Percentiles rank a stretch among this genome's conserved stretches.
phyloP scores from a whole-genome alignment of 2,113 vertebrate species.

The Megalops atlanticus region DNA sequence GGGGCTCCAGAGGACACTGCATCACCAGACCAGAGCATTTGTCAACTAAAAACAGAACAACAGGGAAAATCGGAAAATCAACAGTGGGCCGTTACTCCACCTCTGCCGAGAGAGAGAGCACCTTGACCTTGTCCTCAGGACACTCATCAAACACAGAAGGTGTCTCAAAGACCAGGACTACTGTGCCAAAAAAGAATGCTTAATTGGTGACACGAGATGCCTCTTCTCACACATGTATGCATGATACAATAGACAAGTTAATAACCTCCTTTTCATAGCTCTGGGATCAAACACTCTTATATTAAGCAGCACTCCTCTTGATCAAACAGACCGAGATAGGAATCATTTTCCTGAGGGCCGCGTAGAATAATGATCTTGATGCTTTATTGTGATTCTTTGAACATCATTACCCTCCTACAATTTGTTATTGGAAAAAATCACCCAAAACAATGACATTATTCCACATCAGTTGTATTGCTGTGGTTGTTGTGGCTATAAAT shows the following conservation, averaged over 20 bases:
- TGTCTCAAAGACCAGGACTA: neutral
- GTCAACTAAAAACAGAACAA: neutral
- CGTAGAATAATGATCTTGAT: too few relatives aligned
- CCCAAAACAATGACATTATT: neutral
- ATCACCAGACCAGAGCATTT: neutral
- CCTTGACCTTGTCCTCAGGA: neutral
- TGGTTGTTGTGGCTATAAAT: neutral
- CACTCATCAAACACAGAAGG: neutral
- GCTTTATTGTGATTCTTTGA: neutral
- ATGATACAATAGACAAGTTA: neutral
- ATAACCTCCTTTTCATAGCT: neutral
- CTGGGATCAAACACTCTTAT: neutral
- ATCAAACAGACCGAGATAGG: neutral
- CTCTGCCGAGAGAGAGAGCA: too few relatives aligned
- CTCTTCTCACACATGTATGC: neutral
- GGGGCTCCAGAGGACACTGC: neutral
- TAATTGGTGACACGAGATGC: neutral
- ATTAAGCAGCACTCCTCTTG: neutral
- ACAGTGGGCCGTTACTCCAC: too few relatives aligned
- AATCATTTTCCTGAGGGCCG: neutral
- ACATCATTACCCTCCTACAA: neutral
- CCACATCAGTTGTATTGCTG: neutral
- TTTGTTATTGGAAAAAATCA: neutral
- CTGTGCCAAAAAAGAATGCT: neutral
- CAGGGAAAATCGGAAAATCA: neutral